A percentile compares a stretch with the other conserved stretches of the same genome.
Evolutionary conservation across 2,113 vertebrate species (phyloP).

Genomic region (Anguilla rostrata): DNA sequence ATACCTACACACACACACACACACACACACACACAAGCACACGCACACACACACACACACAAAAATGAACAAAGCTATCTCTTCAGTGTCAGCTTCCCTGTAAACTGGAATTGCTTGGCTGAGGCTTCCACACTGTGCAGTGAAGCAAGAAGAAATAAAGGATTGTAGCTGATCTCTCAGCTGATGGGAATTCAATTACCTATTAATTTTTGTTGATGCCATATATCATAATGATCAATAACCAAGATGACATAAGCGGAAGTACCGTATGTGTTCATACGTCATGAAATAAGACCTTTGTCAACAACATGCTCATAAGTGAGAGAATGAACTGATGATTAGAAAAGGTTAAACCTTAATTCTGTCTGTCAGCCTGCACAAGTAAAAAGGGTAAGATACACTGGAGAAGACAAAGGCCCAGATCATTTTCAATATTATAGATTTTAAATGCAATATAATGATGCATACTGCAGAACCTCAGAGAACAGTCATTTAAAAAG

Average conservation of each 20-base stretch:
- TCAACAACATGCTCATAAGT: background rate
- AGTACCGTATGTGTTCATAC: background rate
- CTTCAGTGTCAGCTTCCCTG: background rate
- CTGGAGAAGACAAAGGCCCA: background rate
- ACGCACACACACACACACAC: no score
- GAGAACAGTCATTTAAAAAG: no score
- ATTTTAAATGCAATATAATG: background rate
- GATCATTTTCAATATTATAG: background rate
- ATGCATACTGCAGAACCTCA: no score
- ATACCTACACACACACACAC: background rate
- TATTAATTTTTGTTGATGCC: background rate
- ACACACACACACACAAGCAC: background rate
- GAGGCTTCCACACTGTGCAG: background rate
- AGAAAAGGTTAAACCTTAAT: background rate
- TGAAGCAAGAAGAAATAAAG: background rate
- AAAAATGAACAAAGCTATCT: background rate
- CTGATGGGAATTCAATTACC: slow-evolving; percentile 20
- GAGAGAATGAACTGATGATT: background rate
- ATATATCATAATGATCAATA: background rate
- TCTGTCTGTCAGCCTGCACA: background rate
- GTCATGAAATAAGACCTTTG: background rate
- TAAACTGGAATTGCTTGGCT: background rate
- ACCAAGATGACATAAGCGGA: background rate
- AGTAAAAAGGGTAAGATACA: background rate
- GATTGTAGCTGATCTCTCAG: slow-evolving; percentile 3